Conservation (phyloP, 2,113 vertebrate species). For the Dromas ardeola region DNA sequence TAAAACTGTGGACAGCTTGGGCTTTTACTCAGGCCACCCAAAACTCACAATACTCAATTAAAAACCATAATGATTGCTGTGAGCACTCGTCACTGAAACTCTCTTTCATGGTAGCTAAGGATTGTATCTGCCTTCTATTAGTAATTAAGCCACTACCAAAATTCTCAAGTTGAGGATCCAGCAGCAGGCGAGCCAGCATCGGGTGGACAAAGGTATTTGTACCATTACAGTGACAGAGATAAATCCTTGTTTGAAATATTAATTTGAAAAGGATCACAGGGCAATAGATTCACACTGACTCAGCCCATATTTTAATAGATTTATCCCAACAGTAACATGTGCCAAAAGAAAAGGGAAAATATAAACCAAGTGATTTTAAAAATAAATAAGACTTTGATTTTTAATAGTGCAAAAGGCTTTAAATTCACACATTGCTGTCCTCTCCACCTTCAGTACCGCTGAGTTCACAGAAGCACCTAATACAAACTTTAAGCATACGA, state of each 20-base stretch:
- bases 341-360: slow-evolving; percentile 1
- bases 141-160: not conserved
- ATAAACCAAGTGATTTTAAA: not conserved
- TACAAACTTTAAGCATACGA: not conserved
- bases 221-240: not conserved
- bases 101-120: not conserved
- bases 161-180: not conserved
- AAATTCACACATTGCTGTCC: not conserved
- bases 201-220: not conserved
- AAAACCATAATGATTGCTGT: not conserved
- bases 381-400: slow-evolving; percentile 17
- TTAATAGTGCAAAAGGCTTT: not conserved
- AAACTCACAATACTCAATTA: not conserved
- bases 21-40: not conserved
- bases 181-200: not conserved
- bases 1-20: not conserved
- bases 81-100: not conserved
- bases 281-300: not conserved
- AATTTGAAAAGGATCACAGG: not conserved
- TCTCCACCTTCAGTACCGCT: not conserved
- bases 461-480: slow-evolving; percentile 1
- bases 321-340: slow-evolving; percentile 15
- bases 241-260: slow-evolving; percentile 54
- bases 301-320: slow-evolving; percentile 19
- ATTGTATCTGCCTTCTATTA: not conserved